Evolutionary conservation across 2,888 invertebrate genomes (phyloP), one percentile per base, ranked within the genome.

Genomic region (Nasonovia ribisnigri): DNA sequence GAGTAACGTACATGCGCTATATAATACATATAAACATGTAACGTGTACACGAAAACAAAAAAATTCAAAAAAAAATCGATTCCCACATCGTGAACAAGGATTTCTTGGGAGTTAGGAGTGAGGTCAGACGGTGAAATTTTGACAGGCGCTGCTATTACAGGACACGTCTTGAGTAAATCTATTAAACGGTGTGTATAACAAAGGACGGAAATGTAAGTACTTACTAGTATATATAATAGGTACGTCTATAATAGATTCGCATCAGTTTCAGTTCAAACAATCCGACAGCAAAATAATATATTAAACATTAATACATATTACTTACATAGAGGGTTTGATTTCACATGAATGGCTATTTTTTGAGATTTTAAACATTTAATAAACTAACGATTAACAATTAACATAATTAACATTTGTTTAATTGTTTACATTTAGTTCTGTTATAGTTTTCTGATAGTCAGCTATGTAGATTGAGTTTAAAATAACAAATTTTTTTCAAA

Each of bases 41-140:
- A 48, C n/a, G 16, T 48, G n/a, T 48, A n/a, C 77, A 36, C 20
- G 36, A 77, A 36, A 36, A 77, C 20, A n/a, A 57, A 57, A 57
- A 26, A 77, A 77, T 20, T 2, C 6, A 20, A 77, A 46, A 51
- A 46, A 51, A 90, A 67, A 48, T 90, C 90, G 48, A 90, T 77
- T 84, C 51, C 48, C 91, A 29, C 77, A 48, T 51, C 8, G 29
- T 77, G 24, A 48, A 67, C 91, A 54, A 84, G 84, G 67, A 91
- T 84, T 91, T 91, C 84, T 91, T 11, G 20, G 46, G n/a, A 86
- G 86, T 46, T 86, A 46, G 26, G 48, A 54, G 42, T 46, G 24
- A 86, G 91, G 91, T 92, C 86, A 46, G 60, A 29, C 91, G 57
- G 60, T 92, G 86, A 86, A 57, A 60, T 91, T 42, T 54, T 43